Evolutionary conservation across 2,797 vertebrate species (phyloP), one percentile per base, ranked within the genome.

Genomic region (Myiotriccus ornatus): DNA sequence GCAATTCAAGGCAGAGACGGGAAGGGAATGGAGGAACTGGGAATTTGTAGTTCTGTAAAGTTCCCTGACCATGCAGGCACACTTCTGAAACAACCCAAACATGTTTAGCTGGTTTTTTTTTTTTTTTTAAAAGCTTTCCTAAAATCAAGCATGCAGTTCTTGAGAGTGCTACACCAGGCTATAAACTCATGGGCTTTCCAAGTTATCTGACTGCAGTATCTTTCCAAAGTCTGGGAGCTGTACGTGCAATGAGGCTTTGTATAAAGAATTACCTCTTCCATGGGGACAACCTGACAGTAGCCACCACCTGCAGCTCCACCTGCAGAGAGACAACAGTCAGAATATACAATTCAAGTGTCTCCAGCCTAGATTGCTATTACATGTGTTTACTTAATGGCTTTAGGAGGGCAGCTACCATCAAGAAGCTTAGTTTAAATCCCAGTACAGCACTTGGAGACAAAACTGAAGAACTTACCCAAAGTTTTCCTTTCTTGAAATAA

Each of bases 271-370:
- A 99, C 99, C 99, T 99, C 99, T 95, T 99, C 99, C 99, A 99
- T 99, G 30, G 99, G 99, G 96, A 99, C 97, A 92, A 99, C 99
- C 93, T 99, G 99, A 87, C 99, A 99, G 95, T 99, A 99, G 94
- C 99, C 99, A 23, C 99, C 99, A 84, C 99, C 99, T 94, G 99
- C 99, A 97, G 99, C 99, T 63, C 99, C 99, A 95, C 99, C 99
- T 99, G 97, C 17, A 95, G 91, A 93, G 93, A 94, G 16, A 81
- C 69, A 93, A 74, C 19, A 93, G 78, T 87, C 41, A 96, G 89
- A 92, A 30, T 39, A 81, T 4, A 28, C 57, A 78, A 60, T 25
- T 53, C 89, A 81, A 21, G 32, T 44, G 30, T 49, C 30, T 60
- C 53, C 53, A 93, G 49, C 49, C 34, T 63, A 53, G 57, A 82